A percentile compares a stretch with the other conserved stretches of the same genome.
phyloP scores from a whole-genome alignment of 2,888 invertebrate species.

The Encarsia formosa region DNA sequence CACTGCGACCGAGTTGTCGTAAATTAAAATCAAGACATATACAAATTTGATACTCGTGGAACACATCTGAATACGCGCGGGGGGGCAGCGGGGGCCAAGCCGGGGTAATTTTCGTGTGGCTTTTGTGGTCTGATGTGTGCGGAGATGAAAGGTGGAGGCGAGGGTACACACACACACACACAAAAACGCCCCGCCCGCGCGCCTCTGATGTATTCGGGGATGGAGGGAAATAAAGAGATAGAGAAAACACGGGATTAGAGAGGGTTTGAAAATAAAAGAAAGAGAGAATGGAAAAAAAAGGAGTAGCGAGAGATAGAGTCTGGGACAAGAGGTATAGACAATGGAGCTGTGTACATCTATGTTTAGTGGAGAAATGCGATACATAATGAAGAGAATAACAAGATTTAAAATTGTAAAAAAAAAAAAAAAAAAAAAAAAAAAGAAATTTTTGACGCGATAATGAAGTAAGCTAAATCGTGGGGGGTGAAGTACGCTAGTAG shows the following conservation, averaged over 20 bases:
- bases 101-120: conserved; percentile 2
- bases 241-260: neutral
- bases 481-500: no score
- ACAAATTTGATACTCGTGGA: conserved; percentile 13
- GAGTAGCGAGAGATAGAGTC: conserved; percentile 3
- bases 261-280: conserved; percentile 1
- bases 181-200: neutral
- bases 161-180: neutral
- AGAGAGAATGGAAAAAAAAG: neutral
- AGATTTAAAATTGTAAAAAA: no score
- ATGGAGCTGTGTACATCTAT: neutral
- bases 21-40: conserved; percentile 24
- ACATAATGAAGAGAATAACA: no score
- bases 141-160: conserved; percentile 6
- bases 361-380: no score
- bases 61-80: neutral
- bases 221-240: neutral
- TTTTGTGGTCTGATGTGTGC: neutral
- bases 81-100: no score
- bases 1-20: conserved; percentile 20
- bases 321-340: conserved; percentile 16
- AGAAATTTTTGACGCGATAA: no score
- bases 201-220: conserved; percentile 13
- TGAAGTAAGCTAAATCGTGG: no score
- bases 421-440: no score